phyloP scores from a whole-genome alignment of 2,888 invertebrate species.

The Nomada lathburiana region DNA sequence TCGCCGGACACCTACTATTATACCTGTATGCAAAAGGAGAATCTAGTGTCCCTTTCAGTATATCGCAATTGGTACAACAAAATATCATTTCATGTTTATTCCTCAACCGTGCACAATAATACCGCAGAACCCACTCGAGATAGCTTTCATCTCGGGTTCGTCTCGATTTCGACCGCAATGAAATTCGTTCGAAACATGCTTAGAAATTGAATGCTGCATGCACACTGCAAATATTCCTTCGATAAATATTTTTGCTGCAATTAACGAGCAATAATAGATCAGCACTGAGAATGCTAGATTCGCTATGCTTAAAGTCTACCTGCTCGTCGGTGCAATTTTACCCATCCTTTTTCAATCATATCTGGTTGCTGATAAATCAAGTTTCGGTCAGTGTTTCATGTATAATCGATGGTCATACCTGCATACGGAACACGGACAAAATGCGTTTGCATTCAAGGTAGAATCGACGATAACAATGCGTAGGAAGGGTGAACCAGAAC shows the following conservation, averaged over 20 bases:
- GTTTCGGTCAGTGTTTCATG: slow-evolving; percentile 35
- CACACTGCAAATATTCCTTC: no score
- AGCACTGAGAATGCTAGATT: no score
- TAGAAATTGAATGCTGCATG: background rate
- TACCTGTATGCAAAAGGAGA: no score
- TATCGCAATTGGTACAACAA: background rate
- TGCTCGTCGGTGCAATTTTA: background rate
- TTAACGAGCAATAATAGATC: no score
- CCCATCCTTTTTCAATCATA: no score
- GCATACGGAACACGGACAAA: slow-evolving; percentile 7
- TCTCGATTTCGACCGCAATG: slow-evolving; percentile 36
- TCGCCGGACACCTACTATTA: no score
- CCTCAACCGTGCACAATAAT: background rate
- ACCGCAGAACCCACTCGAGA: slow-evolving; percentile 26
- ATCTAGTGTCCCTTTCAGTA: no score
- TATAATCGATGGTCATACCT: slow-evolving; percentile 1
- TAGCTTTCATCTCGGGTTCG: slow-evolving; percentile 38
- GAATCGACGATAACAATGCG: slow-evolving; percentile 39
- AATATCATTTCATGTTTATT: slow-evolving; percentile 1
- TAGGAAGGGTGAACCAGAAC: slow-evolving; percentile 67
- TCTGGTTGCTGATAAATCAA: background rate
- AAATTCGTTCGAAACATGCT: slow-evolving; percentile 13
- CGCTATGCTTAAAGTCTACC: no score
- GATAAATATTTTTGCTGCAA: no score
- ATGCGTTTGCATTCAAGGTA: slow-evolving; percentile 27